Evolutionary conservation across 2,113 vertebrate species (phyloP), one percentile per base, ranked within the genome.

Genomic region (Tachysurus fulvidraco): DNA sequence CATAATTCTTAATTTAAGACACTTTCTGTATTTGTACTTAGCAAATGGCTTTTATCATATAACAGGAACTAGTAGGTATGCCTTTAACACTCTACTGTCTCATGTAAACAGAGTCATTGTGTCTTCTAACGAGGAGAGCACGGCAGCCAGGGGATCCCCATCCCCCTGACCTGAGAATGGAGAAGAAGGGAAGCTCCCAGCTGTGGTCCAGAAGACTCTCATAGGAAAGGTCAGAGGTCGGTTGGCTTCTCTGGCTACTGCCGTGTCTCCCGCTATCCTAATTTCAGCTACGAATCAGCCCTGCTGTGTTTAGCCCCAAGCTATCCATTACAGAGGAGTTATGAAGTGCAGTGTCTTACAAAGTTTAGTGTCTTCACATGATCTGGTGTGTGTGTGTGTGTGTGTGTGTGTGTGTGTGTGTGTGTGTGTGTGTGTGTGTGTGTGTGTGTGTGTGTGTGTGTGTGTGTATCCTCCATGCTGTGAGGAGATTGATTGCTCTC

Each of bases 401-500:
- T 77, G 55, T 65, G 74, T 65, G 84, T 46, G 79, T 71, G 69
- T 28, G 67, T 76, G 84, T 54, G 59, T 77, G 80, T 55, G 84
- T 78, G 50, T 69, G 84, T 81, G 50, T 65, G 46, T 83, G 71
- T 86, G 83, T 85, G 83, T 85, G 83, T 77, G 55, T 65, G 74
- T 65, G 84, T 46, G 79, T 71, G 69, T 28, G 67, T 76, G 84
- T 54, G 59, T 77, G 80, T 55, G 84, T 78, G 50, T 69, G 84
- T 81, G 50, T 65, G 46, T 83, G 71, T 86, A 76, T 89, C 89
- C 88, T 89, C 85, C 92, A 91, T 89, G 90, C 90, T 91, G 92
- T 92, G 91, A 90, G 86, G 91, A 94, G 94, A 95, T 92, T 79
- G 92, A 94, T 95, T 94, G 91, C 89, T 55, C 87, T 91, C 91